phyloP scores from a whole-genome alignment of 2,888 invertebrate species.

The Oasisia sp. region DNA sequence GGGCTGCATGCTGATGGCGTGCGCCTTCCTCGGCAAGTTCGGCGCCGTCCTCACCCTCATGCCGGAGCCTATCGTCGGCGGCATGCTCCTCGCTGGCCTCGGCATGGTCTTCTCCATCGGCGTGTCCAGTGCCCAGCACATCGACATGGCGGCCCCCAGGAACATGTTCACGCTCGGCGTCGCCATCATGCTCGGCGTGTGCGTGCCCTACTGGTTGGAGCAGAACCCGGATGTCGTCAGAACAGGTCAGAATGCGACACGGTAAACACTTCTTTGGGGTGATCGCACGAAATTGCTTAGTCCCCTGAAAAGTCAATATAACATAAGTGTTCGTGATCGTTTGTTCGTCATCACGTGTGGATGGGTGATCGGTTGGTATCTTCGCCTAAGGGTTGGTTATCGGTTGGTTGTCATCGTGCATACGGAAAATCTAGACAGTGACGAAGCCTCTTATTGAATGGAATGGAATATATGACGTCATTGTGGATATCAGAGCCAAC shows the following conservation, averaged over 20 bases:
- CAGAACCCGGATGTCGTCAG: background rate
- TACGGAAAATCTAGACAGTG: too few species aligned
- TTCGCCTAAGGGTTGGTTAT: too few species aligned
- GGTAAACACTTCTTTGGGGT: background rate
- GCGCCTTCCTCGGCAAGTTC: slow-evolving; percentile 36
- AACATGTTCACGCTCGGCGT: slow-evolving; percentile 28
- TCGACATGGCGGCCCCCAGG: slow-evolving; percentile 17
- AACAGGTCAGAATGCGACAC: background rate
- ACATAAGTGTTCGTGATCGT: too few species aligned
- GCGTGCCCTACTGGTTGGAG: background rate
- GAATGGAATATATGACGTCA: too few species aligned
- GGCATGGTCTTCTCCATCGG: slow-evolving; percentile 29
- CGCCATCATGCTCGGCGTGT: slow-evolving; percentile 13
- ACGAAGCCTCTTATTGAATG: too few species aligned
- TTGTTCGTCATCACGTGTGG: too few species aligned
- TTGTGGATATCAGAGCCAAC: too few species aligned
- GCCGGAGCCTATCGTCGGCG: slow-evolving; percentile 37
- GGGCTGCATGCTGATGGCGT: slow-evolving; percentile 29
- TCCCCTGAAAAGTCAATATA: too few species aligned
- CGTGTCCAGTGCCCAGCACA: slow-evolving; percentile 17
- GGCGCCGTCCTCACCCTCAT: slow-evolving; percentile 38
- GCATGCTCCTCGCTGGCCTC: slow-evolving; percentile 32
- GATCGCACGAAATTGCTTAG: background rate
- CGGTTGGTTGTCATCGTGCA: too few species aligned
- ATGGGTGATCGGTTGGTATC: too few species aligned